Conservation (phyloP, 2,113 vertebrate species). For the Xiphorhynchus elegans region DNA sequence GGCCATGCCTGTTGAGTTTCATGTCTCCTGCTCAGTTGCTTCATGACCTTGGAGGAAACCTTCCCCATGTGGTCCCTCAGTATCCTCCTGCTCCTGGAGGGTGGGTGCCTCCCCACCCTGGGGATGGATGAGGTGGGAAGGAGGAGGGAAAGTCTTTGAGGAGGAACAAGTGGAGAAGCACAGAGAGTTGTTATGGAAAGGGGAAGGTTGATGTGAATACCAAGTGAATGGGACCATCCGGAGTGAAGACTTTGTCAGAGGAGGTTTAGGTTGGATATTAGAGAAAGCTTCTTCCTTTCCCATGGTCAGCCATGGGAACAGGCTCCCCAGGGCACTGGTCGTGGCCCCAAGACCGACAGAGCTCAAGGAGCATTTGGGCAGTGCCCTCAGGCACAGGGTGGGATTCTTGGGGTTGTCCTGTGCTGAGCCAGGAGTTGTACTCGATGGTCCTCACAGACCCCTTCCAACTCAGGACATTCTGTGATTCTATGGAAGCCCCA, state of each 20-base stretch:
- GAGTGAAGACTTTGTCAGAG: background rate
- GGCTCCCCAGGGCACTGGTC: background rate
- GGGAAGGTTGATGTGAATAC: background rate
- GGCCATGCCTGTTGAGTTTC: background rate
- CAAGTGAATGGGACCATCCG: rapidly evolving
- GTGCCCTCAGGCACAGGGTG: background rate
- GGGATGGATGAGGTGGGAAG: background rate
- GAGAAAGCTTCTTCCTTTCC: background rate
- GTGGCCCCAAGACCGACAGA: background rate
- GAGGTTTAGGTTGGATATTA: background rate
- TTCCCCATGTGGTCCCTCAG: background rate
- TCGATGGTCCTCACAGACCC: background rate
- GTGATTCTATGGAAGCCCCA: background rate
- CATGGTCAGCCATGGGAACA: rapidly evolving
- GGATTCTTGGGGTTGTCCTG: background rate
- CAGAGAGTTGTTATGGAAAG: background rate
- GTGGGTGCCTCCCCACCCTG: background rate
- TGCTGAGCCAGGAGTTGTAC: background rate
- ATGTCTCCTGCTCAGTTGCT: background rate
- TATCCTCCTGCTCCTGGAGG: background rate
- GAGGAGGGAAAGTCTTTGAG: background rate
- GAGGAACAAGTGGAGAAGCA: background rate
- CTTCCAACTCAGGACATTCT: background rate
- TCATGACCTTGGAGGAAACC: background rate
- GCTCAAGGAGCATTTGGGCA: background rate